Conservation (phyloP, 2,797 vertebrate species). For the Echiichthys vipera region DNA sequence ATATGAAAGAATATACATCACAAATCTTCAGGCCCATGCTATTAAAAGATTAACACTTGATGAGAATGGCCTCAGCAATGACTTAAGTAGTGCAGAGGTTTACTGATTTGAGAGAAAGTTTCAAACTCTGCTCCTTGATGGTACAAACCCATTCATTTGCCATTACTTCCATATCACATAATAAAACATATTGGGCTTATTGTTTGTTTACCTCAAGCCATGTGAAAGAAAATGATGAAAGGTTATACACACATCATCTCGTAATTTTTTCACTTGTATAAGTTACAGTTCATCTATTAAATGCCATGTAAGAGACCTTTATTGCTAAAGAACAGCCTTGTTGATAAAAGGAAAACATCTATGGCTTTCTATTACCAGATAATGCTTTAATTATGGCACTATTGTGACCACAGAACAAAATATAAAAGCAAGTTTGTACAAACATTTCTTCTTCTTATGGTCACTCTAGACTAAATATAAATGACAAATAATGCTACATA, state of each 20-base stretch:
- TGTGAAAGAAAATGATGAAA: background rate
- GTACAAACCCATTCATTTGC: background rate
- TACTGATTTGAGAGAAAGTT: background rate
- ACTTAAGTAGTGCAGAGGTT: background rate
- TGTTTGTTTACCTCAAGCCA: background rate
- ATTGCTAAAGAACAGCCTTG: background rate
- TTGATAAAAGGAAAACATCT: background rate
- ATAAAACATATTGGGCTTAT: too few species aligned
- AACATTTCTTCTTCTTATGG: background rate
- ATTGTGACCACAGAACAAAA: background rate
- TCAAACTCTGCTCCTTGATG: background rate
- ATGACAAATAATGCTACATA: background rate
- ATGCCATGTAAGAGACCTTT: background rate
- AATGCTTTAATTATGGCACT: background rate
- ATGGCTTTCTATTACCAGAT: too few species aligned
- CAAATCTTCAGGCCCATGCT: background rate
- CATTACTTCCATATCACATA: background rate
- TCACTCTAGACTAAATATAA: slow-evolving; percentile 9
- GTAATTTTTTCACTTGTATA: too few species aligned
- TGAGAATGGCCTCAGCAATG: background rate
- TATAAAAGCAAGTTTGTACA: background rate
- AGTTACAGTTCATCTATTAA: background rate
- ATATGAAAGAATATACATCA: slow-evolving; percentile 4
- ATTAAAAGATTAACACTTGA: slow-evolving; percentile 1
- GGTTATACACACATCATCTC: background rate